Conservation (phyloP, 1,140 invertebrate genomes). For the Zaprionus capensis region DNA sequence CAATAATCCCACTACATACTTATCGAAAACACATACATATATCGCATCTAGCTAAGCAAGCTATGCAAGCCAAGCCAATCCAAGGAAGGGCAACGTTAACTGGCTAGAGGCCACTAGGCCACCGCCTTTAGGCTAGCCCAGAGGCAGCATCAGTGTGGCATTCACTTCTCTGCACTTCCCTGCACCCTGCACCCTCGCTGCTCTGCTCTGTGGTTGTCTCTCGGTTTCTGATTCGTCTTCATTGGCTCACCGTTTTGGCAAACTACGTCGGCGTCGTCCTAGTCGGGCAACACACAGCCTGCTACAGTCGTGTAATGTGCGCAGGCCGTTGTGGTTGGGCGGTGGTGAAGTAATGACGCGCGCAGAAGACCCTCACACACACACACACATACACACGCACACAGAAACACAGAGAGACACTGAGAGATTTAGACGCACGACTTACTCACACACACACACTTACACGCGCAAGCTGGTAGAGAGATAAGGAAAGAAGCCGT, state of each 20-base stretch:
- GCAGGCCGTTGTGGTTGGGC: conserved; percentile 60
- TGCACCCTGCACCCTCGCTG: neutral
- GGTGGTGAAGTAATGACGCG: conserved; percentile 61
- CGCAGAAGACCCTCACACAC: conserved; percentile 35
- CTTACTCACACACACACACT: conserved; percentile 12
- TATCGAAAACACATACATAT: too few relatives aligned
- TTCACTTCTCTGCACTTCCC: neutral
- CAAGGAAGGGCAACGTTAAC: conserved; percentile 10
- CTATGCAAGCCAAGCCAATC: conserved; percentile 11
- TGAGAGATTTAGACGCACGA: neutral
- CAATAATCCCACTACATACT: too few relatives aligned
- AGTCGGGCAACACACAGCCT: conserved; percentile 28
- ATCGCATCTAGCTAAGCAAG: too few relatives aligned
- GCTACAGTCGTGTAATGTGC: conserved; percentile 39
- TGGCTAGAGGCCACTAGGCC: conserved; percentile 11
- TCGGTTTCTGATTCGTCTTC: conserved; percentile 57
- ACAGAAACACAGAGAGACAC: neutral
- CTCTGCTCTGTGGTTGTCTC: conserved; percentile 21
- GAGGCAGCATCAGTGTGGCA: neutral
- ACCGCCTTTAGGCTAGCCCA: neutral
- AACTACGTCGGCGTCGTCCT: conserved; percentile 16
- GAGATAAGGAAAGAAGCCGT: conserved; percentile 63
- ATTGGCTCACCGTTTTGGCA: conserved; percentile 60
- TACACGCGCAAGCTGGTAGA: conserved; percentile 23
- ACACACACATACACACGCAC: neutral